A percentile compares a stretch with the other conserved stretches of the same genome.
These are phyloP conservation scores for Cherax destructor DNA, from an alignment of 1,140 invertebrate genomes.

Conservation along the genomic window DNA sequence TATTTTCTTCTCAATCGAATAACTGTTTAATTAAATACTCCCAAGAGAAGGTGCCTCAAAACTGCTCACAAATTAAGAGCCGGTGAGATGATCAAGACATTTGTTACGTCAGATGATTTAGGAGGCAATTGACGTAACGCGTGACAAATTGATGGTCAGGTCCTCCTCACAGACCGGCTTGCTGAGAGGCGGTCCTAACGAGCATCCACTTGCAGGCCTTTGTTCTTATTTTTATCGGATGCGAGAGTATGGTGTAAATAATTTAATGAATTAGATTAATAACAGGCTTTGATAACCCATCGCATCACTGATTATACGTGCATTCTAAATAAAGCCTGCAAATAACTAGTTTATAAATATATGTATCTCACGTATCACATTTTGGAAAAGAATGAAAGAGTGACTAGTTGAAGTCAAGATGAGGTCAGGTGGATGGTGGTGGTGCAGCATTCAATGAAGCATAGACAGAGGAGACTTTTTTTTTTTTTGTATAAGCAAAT, in stretches of 20 bases:
- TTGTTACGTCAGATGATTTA: conserved; percentile 26
- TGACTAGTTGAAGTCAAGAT: too few species aligned
- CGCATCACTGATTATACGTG: background rate
- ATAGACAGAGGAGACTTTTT: background rate
- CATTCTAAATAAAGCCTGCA: background rate
- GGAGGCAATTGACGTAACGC: conserved; percentile 9
- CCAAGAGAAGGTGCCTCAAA: conserved; percentile 8
- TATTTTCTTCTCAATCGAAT: background rate
- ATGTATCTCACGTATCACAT: too few species aligned
- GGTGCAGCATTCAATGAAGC: too few species aligned
- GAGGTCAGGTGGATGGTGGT: too few species aligned
- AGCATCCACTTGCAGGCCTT: too few species aligned
- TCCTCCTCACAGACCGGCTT: background rate
- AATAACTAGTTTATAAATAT: background rate
- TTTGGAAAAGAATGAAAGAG: too few species aligned
- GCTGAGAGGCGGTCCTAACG: too few species aligned
- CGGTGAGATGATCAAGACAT: conserved; percentile 38
- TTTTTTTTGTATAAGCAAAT: too few species aligned
- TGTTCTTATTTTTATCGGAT: background rate
- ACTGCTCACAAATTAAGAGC: conserved; percentile 15
- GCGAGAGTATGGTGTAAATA: background rate
- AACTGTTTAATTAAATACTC: conserved; percentile 27
- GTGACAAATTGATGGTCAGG: conserved; percentile 36
- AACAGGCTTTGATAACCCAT: background rate
- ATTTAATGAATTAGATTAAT: background rate